Base-by-base conservation (phyloP, 2,888 invertebrate genomes). In the Morpho helenor region DNA sequence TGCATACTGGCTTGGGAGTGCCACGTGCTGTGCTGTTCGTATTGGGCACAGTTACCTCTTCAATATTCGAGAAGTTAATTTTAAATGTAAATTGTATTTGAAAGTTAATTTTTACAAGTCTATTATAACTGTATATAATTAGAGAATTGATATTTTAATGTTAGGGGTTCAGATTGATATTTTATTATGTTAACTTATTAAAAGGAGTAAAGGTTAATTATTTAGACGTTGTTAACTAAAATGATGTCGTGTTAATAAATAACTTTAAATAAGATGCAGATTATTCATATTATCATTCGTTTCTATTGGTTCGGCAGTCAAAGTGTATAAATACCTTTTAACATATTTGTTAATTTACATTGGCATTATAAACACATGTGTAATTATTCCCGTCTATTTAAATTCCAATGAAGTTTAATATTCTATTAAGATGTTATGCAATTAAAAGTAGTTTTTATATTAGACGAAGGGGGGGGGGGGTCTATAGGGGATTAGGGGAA, bases 21-120 rank as follows among this genome's bases (percentile, higher is more conserved):
- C 82, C 89, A 87, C 89, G 88, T 86, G 85, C 80, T 77, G 72
- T 66, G 59, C 54, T 62, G 63, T 66, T 79, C 78, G 72, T 74
- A 78, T 79, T 70, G 68, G 79, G 75, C 80, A 84, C 85, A 86
- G 85, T 85, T 87, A 84, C 76, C 80, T 87, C 77, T 80, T 85
- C 81, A 84, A 86, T 85, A 86, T 86, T 82, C 82, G 77, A 82
- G 76, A 78, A 76, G 80, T 80, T 80, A 79, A 84, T 86, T 85
- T 85, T 75, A 82, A 84, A 82, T 85, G 79, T 81, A 83, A 84
- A 84, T 85, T 67, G 74, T 79, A 80, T 84, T 84, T 81, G 80
- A 84, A 84, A 82, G 79, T 82, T 79, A 79, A 80, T 79, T 71
- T 72, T 77, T 79, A 76, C 63, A 62, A 49, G 60, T 62, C 57